Evolutionary conservation across 1,140 invertebrate genomes (phyloP).

Genomic region (Polypedilum vanderplanki): DNA sequence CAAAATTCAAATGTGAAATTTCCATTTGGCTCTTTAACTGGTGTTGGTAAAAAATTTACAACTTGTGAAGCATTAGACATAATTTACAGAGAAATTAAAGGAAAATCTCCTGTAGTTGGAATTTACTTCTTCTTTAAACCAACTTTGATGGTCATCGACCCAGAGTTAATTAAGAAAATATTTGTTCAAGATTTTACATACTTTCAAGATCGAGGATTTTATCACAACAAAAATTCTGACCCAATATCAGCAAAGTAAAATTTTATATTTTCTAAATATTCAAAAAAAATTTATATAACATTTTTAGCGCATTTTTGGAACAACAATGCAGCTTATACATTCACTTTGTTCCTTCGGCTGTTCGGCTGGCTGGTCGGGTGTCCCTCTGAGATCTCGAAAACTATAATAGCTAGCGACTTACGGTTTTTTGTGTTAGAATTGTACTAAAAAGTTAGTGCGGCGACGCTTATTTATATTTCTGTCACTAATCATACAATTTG

Average conservation of each 20-base stretch:
- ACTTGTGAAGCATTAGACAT: constrained; percentile 32
- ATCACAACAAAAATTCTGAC: constrained; percentile 46
- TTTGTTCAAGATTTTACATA: constrained; percentile 53
- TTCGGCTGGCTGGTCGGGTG: no score
- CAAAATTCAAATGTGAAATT: constrained; percentile 32
- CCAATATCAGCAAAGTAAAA: constrained; percentile 39
- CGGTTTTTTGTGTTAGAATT: no score
- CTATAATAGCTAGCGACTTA: no score
- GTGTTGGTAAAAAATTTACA: constrained; percentile 34
- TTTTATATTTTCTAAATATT: no score
- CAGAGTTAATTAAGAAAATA: constrained; percentile 50
- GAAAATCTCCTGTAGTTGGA: constrained; percentile 41
- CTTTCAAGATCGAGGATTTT: constrained; percentile 50
- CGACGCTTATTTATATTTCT: no score
- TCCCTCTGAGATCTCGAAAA: no score
- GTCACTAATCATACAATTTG: no score
- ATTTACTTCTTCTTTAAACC: constrained; percentile 46
- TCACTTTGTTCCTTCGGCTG: no score
- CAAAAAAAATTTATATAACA: no score
- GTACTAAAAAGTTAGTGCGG: no score
- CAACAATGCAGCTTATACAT: no score
- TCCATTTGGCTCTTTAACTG: constrained; percentile 36
- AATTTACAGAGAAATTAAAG: neutral
- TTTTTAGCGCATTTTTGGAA: no score
- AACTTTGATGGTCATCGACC: constrained; percentile 44